These are phyloP conservation scores for Epinephelus cyanopodus DNA, from an alignment of 2,113 vertebrate genomes.

Conservation along the genomic window DNA sequence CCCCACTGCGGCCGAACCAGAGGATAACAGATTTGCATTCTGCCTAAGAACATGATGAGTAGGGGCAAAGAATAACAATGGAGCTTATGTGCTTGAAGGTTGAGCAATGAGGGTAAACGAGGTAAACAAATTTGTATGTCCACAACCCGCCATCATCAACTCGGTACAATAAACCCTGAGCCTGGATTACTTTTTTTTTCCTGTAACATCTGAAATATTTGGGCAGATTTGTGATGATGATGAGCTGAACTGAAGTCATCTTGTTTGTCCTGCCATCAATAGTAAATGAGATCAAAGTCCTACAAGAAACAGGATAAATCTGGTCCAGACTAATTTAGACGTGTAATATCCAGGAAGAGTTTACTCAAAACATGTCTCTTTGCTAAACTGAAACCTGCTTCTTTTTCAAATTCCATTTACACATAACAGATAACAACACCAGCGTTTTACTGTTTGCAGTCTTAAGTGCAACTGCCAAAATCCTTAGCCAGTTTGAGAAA, in stretches of 20 bases:
- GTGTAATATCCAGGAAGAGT: neutral
- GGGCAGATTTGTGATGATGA: constrained; percentile 14
- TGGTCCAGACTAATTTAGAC: neutral
- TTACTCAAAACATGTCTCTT: neutral
- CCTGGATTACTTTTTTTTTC: constrained; percentile 18
- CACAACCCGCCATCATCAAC: constrained; percentile 3
- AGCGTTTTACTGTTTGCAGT: too few species aligned
- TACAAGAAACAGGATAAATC: neutral
- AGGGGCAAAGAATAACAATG: constrained; percentile 64
- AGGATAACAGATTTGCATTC: constrained; percentile 70
- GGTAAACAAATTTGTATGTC: constrained; percentile 48
- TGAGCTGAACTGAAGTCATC: neutral
- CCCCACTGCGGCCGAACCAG: constrained; percentile 41
- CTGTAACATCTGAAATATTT: constrained; percentile 16
- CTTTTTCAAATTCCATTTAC: neutral
- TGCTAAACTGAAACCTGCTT: neutral
- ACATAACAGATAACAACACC: neutral
- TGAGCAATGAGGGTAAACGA: constrained; percentile 42
- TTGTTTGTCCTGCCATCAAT: neutral
- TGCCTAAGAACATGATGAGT: constrained; percentile 61
- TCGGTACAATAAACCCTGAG: constrained; percentile 29
- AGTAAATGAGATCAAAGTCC: neutral
- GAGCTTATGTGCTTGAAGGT: constrained; percentile 52
- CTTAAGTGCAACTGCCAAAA: neutral
- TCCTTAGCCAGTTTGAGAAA: neutral